Evolutionary conservation across 2,888 invertebrate genomes (phyloP).

Genomic region (Dorcus hopei): DNA sequence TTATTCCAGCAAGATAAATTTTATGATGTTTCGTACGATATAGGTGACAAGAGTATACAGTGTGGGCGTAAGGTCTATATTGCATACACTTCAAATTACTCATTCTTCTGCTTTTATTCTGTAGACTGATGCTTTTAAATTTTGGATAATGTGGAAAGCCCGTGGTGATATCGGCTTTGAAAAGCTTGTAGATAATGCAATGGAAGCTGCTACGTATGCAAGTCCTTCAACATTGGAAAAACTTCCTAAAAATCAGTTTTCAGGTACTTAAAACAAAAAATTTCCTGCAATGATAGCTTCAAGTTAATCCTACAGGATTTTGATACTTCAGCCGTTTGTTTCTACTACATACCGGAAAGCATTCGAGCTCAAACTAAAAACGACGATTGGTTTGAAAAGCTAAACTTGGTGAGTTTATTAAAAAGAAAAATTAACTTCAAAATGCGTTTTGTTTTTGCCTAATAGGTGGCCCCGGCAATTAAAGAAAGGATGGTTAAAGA

Average conservation of each 20-base stretch:
- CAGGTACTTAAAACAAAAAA: constrained; percentile 55
- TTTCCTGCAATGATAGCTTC: constrained; percentile 57
- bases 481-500: constrained; percentile 65
- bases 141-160: constrained; percentile 91
- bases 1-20: constrained; percentile 83
- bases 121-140: constrained; percentile 81
- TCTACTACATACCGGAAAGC: constrained; percentile 77
- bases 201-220: constrained; percentile 55
- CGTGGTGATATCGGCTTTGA: constrained; percentile 63
- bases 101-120: not conserved
- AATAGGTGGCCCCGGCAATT: constrained; percentile 61
- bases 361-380: constrained; percentile 49
- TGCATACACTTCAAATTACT: not conserved
- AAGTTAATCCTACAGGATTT: constrained; percentile 59
- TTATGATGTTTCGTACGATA: constrained; percentile 75
- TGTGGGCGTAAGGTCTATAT: constrained; percentile 78
- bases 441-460: too few relatives aligned
- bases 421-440: too few relatives aligned
- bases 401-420: constrained; percentile 40
- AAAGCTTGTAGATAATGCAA: constrained; percentile 61
- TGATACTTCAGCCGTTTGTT: constrained; percentile 84
- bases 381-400: constrained; percentile 53
- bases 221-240: not conserved
- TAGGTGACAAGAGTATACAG: constrained; percentile 85
- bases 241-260: not conserved